phyloP scores from a whole-genome alignment of 1,140 invertebrate species.

The Drosophila pandora region DNA sequence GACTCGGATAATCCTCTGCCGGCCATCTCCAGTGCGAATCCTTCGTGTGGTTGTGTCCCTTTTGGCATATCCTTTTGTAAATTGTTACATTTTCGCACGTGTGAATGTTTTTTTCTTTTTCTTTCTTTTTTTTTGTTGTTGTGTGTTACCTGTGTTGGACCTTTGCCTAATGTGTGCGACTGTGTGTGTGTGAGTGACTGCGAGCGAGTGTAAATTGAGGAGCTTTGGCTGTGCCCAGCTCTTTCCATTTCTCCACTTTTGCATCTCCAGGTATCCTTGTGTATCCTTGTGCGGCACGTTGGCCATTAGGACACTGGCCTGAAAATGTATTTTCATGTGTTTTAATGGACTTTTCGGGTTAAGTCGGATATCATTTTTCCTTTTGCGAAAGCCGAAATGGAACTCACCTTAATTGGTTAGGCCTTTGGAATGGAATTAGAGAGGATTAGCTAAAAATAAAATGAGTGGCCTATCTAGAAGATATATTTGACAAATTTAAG shows the following conservation, averaged over 20 bases:
- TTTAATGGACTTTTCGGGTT: slow-evolving; percentile 76
- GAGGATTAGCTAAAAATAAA: slow-evolving; percentile 27
- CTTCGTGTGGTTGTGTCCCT: slow-evolving; percentile 25
- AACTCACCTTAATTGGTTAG: slow-evolving; percentile 53
- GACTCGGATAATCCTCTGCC: slow-evolving; percentile 13
- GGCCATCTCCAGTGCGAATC: slow-evolving; percentile 39
- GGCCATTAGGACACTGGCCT: slow-evolving; percentile 59
- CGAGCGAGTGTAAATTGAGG: slow-evolving; percentile 62
- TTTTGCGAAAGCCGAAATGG: slow-evolving; percentile 44
- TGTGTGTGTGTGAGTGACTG: slow-evolving; percentile 17
- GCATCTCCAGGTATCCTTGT: slow-evolving; percentile 32
- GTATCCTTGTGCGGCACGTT: slow-evolving; percentile 31
- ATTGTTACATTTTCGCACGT: slow-evolving; percentile 77
- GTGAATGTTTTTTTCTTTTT: slow-evolving; percentile 36
- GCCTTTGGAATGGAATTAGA: slow-evolving; percentile 34
- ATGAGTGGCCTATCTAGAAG: background rate
- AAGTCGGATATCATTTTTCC: slow-evolving; percentile 47
- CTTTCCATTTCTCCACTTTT: slow-evolving; percentile 51
- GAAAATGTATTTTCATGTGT: slow-evolving; percentile 70
- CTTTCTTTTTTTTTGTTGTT: slow-evolving; percentile 6
- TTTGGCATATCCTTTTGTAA: slow-evolving; percentile 70
- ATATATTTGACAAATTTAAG: background rate
- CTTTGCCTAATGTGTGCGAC: slow-evolving; percentile 30
- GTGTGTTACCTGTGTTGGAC: slow-evolving; percentile 6
- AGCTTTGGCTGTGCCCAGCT: slow-evolving; percentile 58